Evolutionary conservation across 2,113 vertebrate species (phyloP), one percentile per base, ranked within the genome.

Genomic region (Epinephelus fuscoguttatus): DNA sequence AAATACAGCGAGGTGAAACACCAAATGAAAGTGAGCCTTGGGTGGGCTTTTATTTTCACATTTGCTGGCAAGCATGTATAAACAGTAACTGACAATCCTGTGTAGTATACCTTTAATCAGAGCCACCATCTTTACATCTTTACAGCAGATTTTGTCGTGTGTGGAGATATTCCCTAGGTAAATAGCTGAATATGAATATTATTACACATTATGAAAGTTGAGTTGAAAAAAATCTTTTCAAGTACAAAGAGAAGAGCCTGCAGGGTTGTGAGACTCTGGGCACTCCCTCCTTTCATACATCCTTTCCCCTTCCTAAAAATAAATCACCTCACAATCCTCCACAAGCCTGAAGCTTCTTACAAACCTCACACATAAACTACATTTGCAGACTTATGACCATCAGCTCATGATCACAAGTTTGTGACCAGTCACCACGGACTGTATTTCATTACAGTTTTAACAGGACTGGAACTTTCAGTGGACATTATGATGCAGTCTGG

Each of bases 381-480:
- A 30, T 55, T 52, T 72, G 25, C 30, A 47, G 23, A 66, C 84
- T 81, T 67, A 81, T 86, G 81, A 89, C 60, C 25, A 25, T 47
- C 67, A 69, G 64, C 55, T 64, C 72, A 47, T 0, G 3, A 33
- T 84, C 84, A 86, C 84, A 78, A 53, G 49, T 37, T 37, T 53
- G 19, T 14, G 5, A n/a, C 47, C 2, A 19, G 30, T 30, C 30
- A 50, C 27, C 9, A 3, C 9, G 3, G 30, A 21, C n/a, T 69
- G 9, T 42, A 27, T 42, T 52, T 50, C 9, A 45, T 47, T n/a
- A n/a, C n/a, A 63, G 21, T 6, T 49, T 37, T 1, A 50, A 59
- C 37, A 49, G 8, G 12, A 6, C 33, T 30, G 42, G 9, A 2
- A 12, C 1, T 64, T 40, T 64, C 37, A 42, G 5, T 9, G 25